Evolutionary conservation across 2,888 invertebrate species (phyloP).

Genomic region (Onchidella celtica): DNA sequence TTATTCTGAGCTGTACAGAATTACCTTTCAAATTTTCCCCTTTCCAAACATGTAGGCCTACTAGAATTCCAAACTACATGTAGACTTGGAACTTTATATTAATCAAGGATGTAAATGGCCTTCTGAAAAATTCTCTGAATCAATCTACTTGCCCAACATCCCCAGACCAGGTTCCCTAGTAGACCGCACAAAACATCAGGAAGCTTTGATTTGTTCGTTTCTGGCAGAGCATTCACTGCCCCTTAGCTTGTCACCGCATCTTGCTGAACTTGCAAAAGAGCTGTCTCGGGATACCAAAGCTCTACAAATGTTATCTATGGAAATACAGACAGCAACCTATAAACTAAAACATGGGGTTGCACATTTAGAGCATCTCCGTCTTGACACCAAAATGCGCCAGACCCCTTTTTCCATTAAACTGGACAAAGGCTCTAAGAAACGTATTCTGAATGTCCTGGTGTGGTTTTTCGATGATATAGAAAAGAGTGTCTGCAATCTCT

Average conservation of each 20-base stretch:
- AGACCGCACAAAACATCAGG: not conserved
- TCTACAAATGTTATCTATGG: not conserved
- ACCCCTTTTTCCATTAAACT: slow-evolving; percentile 12
- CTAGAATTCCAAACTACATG: no score
- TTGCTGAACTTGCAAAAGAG: slow-evolving; percentile 1
- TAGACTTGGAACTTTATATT: no score
- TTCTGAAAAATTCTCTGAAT: no score
- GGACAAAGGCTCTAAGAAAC: not conserved
- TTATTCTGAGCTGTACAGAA: no score
- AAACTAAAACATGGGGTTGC: not conserved
- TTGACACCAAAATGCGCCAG: not conserved
- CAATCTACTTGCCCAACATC: no score
- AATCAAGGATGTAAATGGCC: no score
- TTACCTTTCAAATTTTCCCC: no score
- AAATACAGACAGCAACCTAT: slow-evolving; percentile 8
- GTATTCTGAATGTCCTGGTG: slow-evolving; percentile 15
- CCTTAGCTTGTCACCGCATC: not conserved
- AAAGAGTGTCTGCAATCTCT: not conserved
- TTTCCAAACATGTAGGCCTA: no score
- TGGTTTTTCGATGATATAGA: not conserved
- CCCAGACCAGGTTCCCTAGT: not conserved
- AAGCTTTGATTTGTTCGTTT: not conserved
- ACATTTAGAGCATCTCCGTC: not conserved
- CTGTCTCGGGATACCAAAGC: not conserved
- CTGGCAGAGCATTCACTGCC: slow-evolving; percentile 3